Evolutionary conservation across 2,888 invertebrate species (phyloP), one percentile per base, ranked within the genome.

Genomic region (Chalcosyrphus nemorum): DNA sequence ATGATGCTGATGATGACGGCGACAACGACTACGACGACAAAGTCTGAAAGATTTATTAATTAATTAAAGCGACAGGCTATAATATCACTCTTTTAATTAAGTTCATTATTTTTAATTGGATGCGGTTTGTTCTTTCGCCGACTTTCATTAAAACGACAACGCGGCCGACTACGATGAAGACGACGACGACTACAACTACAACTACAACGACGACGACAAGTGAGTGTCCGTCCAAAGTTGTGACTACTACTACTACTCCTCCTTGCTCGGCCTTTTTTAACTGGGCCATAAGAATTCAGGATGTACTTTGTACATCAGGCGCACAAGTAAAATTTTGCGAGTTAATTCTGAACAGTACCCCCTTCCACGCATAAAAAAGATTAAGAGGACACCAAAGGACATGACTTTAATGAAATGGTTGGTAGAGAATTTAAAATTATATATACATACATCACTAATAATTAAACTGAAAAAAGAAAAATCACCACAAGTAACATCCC

Each of bases 101-200:
- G 81, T 87, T 87, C 87, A 87, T 87, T 87, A 87, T 87, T 87
- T 87, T 87, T 87, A 87, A 87, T 87, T 87, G 87, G 87, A 87
- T 87, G 87, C 87, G 87, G 87, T 87, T 87, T 87, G 86, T 86
- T 87, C 87, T 87, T 87, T 87, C 86, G 86, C 86, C 86, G 84
- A 86, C 86, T 87, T 86, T 86, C 86, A 86, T 82, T 84, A 86
- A 86, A 84, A 80, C 84, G 84, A 84, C 84, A 78, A 74, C 82
- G 80, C 86, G 76, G 61, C 81, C 76, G 59, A 54, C 63, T 43
- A 59, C 76, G 27, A 65, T 57, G 15, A 45, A 29, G 54, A 19
- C 52, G 27, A 41, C 15, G 38, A 29, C 29, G 57, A 29, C 15
- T 35, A 21, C 38, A 38, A 65, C 24, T 52, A 56, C 50, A 43